Evolutionary conservation across 2,797 vertebrate genomes (phyloP), one percentile per base, ranked within the genome.

Genomic region (Steatocranus sp.): DNA sequence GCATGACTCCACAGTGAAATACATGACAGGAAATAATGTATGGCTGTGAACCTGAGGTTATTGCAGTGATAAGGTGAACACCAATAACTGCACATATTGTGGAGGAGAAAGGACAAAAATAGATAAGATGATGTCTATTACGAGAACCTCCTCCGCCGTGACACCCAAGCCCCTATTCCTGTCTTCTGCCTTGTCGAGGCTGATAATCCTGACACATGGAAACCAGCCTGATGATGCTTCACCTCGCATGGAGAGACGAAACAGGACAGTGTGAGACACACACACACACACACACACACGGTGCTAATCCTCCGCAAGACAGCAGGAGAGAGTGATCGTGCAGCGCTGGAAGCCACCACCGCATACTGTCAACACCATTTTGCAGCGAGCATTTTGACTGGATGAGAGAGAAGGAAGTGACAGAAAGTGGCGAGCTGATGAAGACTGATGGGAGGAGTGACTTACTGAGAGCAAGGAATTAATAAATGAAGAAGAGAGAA

Each of bases 361-460:
- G 58, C 87, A 90, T 25, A 81, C 78, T 76, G 85, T 90, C 88
- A 93, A 81, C 88, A 88, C 85, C 80, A 87, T 91, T 94, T 89
- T 81, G 75, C 77, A 3, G 56, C 6, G 50, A 86, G 48, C 74
- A 8, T 83, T 85, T 84, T 83, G 86, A 90, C 73, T 74, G 58
- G 83, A 84, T 46, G 84, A 90, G 75, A 48, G 51, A 56, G 75
- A 79, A 80, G 84, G 90, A 92, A 92, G 85, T 91, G 87, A 85
- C 85, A 79, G 84, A 84, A 70, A 51, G 79, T 63, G 76, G 46
- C 3, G 46, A 73, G 50, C 36, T 54, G 78, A 82, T 76, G 61
- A 70, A 80, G 80, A 56, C 78, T 6, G 76, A 85, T 9, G 46
- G 46, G 61, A 61, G 53, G 81, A 75, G 36, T 77, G 54, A 83